Evolutionary conservation across 2,113 vertebrate genomes (phyloP), one percentile per base, ranked within the genome.

Genomic region (Triplophysa dalaica): DNA sequence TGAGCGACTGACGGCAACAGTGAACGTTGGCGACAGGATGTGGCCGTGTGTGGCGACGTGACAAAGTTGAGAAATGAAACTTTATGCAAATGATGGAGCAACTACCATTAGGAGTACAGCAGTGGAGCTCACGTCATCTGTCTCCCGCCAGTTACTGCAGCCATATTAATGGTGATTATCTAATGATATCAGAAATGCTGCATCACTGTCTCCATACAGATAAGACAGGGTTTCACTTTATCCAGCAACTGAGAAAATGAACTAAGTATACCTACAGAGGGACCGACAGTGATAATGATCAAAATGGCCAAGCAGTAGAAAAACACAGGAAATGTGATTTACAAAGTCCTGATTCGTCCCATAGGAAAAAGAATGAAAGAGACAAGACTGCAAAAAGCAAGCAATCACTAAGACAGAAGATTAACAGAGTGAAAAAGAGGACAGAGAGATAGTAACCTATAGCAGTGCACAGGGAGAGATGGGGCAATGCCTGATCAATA

Each of bases 401-500:
- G 29, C 43, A 82, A 75, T 63, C 14, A 68, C 33, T 22, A 16
- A 29, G 60, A 26, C 26, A 48, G 3, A 16, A 45, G 64, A 45
- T 38, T 19, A 33, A 21, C 5, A 54, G 63, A 52, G 63, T 13
- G 26, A 66, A 9, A 4, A 4, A 60, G 69, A 38, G 33, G 79
- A 74, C 26, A 68, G 70, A 58, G 33, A 64, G 61, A 72, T 33
- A 78, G 60, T 70, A 68, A 61, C 21, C 48, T 65, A 19, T 22
- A 80, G 67, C 26, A 73, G 63, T 38, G 33, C 61, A 61, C 52
- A 41, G 68, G 38, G 50, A 61, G 13, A 68, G 54, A 64, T 61
- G 41, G 69, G 69, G 67, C 60, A 73, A 82, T 64, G n/a, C n/a
- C 38, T 16, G 10, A 82, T 79, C 77, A 82, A 82, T 82, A 82